Percentiles rank a stretch among this genome's conserved stretches.
These are phyloP conservation scores for Alcedo quadribrachys DNA, from an alignment of 2,797 vertebrate species.

Conservation along the genomic window DNA sequence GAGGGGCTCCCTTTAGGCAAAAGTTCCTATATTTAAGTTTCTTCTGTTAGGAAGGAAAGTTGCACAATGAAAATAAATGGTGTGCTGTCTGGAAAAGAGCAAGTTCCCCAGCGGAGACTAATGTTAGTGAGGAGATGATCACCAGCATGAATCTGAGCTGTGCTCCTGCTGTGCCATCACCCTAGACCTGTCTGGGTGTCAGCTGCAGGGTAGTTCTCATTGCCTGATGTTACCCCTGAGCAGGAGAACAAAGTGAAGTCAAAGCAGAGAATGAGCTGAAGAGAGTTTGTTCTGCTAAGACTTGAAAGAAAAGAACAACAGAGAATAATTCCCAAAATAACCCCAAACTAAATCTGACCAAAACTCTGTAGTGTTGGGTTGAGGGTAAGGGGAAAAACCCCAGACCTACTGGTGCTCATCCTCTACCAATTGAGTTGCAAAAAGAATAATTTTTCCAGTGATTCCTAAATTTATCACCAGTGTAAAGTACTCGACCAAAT, in stretches of 20 bases:
- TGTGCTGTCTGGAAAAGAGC: background rate
- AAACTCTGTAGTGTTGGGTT: background rate
- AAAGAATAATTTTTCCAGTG: background rate
- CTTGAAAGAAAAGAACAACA: background rate
- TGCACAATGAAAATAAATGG: background rate
- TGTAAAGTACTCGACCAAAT: background rate
- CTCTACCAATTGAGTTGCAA: background rate
- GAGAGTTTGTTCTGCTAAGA: background rate
- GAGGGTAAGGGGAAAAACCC: background rate
- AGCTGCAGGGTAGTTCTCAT: background rate
- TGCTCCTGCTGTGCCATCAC: background rate
- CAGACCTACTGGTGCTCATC: background rate
- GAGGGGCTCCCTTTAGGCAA: background rate
- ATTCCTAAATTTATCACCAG: background rate
- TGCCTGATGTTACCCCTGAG: background rate
- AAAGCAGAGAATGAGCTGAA: background rate
- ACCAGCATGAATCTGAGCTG: background rate
- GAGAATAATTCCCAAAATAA: background rate
- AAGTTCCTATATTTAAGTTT: background rate
- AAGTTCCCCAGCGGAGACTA: background rate
- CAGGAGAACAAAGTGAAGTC: background rate
- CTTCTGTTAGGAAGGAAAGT: accelerated
- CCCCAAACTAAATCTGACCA: background rate
- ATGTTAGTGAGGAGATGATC: background rate
- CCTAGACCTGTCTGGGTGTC: background rate